phyloP scores from a whole-genome alignment of 2,888 invertebrate species.

The Altica lythri region DNA sequence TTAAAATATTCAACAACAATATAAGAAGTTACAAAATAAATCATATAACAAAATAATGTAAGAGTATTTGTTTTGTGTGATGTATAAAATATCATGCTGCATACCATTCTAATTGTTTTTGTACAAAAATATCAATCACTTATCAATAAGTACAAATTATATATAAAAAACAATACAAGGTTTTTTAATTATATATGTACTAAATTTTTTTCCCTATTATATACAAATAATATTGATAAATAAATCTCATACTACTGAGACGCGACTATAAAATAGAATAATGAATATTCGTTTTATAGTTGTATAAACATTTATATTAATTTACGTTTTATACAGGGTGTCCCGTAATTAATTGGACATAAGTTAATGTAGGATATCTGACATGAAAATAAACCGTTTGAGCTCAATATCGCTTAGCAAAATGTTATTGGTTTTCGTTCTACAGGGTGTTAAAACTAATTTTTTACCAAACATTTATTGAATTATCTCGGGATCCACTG shows the following conservation, averaged over 20 bases:
- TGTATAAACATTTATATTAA: too few relatives aligned
- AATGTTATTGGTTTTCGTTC: too few relatives aligned
- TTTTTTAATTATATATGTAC: neutral
- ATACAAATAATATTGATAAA: slow-evolving; percentile 17
- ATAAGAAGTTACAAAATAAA: slow-evolving; percentile 28
- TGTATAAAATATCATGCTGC: slow-evolving; percentile 33
- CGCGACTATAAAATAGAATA: neutral
- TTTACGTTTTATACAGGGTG: too few relatives aligned
- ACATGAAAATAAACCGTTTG: too few relatives aligned
- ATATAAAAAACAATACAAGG: slow-evolving; percentile 17
- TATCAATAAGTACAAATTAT: slow-evolving; percentile 20
- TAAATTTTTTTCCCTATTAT: neutral
- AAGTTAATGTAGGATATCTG: too few relatives aligned
- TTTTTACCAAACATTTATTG: too few relatives aligned
- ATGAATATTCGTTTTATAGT: neutral
- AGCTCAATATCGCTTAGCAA: too few relatives aligned
- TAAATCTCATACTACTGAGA: neutral
- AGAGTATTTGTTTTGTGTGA: slow-evolving; percentile 32
- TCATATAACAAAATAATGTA: slow-evolving; percentile 27
- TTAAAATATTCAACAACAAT: slow-evolving; percentile 31
- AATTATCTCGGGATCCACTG: too few relatives aligned
- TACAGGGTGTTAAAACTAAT: too few relatives aligned
- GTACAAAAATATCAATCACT: slow-evolving; percentile 29
- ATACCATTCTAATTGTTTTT: slow-evolving; percentile 31
- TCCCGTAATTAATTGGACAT: too few relatives aligned